phyloP scores from a whole-genome alignment of 30 jellyfish, hydroid and myxozoan species.

The Turritopsis rubra region DNA sequence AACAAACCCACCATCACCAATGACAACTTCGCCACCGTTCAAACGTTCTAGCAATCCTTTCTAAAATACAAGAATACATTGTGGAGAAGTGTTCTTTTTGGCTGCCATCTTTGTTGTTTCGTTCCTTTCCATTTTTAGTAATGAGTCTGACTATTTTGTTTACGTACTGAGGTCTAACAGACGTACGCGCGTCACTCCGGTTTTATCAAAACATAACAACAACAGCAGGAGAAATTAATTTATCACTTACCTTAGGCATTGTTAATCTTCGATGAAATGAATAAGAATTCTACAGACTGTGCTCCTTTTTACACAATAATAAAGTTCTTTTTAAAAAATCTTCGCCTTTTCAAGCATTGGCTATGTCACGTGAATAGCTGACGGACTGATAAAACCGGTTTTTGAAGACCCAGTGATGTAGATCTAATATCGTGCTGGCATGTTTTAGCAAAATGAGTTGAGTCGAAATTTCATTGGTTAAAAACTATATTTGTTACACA shows the following conservation, averaged over 20 bases:
- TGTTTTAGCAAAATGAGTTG: neutral
- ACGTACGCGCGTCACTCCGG: neutral
- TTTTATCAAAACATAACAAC: neutral
- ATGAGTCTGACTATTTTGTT: neutral
- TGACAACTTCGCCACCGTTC: conserved; percentile 79
- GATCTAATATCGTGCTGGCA: neutral
- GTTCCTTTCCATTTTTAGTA: neutral
- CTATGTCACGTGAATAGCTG: neutral
- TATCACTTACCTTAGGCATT: neutral
- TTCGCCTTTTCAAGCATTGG: neutral
- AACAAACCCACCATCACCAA: conserved; percentile 98
- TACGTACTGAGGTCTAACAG: neutral
- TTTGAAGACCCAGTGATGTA: neutral
- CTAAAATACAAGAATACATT: conserved; percentile 23
- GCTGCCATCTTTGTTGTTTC: neutral
- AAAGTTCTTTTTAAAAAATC: no score
- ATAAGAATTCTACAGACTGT: neutral
- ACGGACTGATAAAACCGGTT: neutral
- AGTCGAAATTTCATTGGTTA: neutral
- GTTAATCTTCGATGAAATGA: neutral
- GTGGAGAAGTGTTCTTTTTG: neutral
- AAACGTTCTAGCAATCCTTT: conserved; percentile 86
- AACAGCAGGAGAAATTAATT: neutral
- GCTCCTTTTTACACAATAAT: neutral
- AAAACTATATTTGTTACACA: no score